phyloP scores from a whole-genome alignment of 2,113 vertebrate species.

The Atlantisia rogersi region DNA sequence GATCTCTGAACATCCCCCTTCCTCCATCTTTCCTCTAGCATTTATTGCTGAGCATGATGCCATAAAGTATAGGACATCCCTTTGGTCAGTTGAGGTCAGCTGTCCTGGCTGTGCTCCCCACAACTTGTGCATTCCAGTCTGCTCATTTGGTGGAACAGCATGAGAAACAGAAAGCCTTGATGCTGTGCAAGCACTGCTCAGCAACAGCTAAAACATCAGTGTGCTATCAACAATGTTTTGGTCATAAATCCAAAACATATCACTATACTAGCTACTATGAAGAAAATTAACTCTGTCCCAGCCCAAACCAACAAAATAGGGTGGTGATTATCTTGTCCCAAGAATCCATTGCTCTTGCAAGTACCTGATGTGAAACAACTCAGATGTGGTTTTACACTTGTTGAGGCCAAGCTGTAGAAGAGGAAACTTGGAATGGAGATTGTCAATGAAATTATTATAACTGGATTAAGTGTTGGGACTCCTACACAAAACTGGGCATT shows the following conservation, averaged over 20 bases:
- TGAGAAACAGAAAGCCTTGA: background rate
- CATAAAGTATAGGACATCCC: background rate
- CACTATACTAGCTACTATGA: background rate
- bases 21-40: background rate
- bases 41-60: rapidly evolving
- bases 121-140: rapidly evolving
- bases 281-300: background rate
- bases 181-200: background rate
- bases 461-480: background rate
- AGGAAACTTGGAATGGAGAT: background rate
- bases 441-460: background rate
- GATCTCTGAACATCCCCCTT: background rate
- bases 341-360: background rate
- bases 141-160: background rate
- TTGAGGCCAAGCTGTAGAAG: background rate
- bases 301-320: background rate
- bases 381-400: background rate
- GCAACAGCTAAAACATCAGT: background rate
- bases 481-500: background rate
- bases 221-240: background rate
- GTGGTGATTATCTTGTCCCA: background rate
- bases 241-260: background rate
- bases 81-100: background rate
- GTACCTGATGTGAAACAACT: background rate
- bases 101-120: background rate